Evolutionary conservation across 1,140 invertebrate species (phyloP), one percentile per base, ranked within the genome.

Genomic region (Pseudomyrmex sp.): DNA sequence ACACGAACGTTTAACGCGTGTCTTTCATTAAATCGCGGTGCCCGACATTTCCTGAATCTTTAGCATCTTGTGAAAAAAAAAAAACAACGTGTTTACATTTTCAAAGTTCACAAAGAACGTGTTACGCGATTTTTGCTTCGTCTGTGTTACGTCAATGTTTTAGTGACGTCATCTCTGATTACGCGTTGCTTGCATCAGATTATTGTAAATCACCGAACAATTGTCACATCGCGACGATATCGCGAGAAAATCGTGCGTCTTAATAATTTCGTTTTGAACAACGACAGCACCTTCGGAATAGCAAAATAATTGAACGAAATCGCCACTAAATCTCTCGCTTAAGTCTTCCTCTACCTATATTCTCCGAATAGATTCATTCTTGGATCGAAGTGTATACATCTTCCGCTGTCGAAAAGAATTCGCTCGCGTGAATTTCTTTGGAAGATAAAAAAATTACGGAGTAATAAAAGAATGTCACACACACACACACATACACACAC

Each of bases 291-390:
- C 44, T 4, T 46, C 20, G 15, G 23, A 44, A 63, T 50, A 20
- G 15, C 20, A 59, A 58, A 54, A 12, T 84, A 61, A 66, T 59
- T 76, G 56, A 85, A 65, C 77, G 56, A 18, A 18, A 85, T 77
- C 63, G 23, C 35, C 73, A 26, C 26, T 84, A 77, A 84, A 76
- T 76, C 48, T 82, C 5, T 35, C 63, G 65, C 50, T 58, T 73
- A 62, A 68, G 50, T 75, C 26, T 48, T 68, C 12, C 46, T 83
- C 83, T 75, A 7, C 5, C 5, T 35, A 56, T 75, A 85, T 75
- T 83, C 69, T 35, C 18, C 26, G 44, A 62, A 50, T 70, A 48
- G 50, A 58, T 83, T n/a, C 20, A 54, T 48, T 83, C 23, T 50
- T 18, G 46, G 13, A 62, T 72, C 35, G 46, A 70, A 70, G 35